Conservation (phyloP, 2,113 vertebrate genomes). For the Campylomormyrus numenius region DNA sequence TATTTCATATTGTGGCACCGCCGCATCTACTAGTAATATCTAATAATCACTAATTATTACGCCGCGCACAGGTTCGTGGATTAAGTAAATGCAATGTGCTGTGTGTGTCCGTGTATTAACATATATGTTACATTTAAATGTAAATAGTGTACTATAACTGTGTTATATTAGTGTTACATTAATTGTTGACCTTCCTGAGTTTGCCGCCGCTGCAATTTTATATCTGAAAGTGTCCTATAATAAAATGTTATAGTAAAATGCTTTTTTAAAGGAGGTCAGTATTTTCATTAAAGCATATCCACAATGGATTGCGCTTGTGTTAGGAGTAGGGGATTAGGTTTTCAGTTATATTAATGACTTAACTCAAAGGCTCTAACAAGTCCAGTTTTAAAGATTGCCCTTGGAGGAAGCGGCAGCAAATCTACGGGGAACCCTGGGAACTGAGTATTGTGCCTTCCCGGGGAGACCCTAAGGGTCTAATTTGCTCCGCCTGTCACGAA, state of each 20-base stretch:
- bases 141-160: neutral
- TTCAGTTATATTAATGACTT: neutral
- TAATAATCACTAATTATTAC: neutral
- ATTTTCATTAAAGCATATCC: neutral
- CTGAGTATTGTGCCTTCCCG: neutral
- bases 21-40: neutral
- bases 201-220: neutral
- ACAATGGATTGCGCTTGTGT: neutral
- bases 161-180: neutral
- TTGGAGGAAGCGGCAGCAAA: neutral
- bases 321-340: neutral
- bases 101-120: neutral
- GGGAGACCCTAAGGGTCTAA: neutral
- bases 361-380: neutral
- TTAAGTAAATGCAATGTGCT: neutral
- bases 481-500: neutral
- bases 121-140: neutral
- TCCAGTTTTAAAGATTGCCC: neutral
- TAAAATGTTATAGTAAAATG: neutral
- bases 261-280: neutral
- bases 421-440: neutral
- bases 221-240: neutral
- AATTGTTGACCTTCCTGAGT: neutral
- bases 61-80: neutral
- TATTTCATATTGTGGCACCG: neutral